Base-by-base conservation (phyloP, 2,113 vertebrate genomes). In the Orycteropus afer region DNA sequence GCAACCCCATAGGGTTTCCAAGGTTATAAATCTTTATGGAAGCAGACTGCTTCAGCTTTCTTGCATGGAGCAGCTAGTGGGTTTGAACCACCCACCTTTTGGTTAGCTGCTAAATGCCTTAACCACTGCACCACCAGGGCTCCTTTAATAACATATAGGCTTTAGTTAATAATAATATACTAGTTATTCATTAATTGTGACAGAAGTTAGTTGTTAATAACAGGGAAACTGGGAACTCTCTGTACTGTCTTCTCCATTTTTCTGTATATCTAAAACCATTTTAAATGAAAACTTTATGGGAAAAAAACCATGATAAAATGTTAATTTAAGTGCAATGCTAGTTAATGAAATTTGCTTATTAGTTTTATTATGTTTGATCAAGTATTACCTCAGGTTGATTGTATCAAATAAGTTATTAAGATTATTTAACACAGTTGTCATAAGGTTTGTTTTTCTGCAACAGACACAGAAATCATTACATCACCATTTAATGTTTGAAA, bases 401-500 rank as follows among this genome's bases (percentile, higher is more conserved):
- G 18, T 14, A 18, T 71, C n/a, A 71, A 71, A 10, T 71, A 49
- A 87, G 40, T 92, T 78, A 85, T 14, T 89, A 15, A 67, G 47
- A 42, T 91, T 65, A 65, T 76, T 59, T 92, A 84, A 80, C 61
- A 45, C 40, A 81, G 47, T 40, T 77, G 63, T 69, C 55, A 27
- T 42, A 45, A 18, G 17, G 55, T 47, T 51, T 42, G 37, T 90
- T 95, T 94, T 96, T 90, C 34, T 65, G n/a, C 34, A 84, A 27
- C 57, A 77, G 67, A 82, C 29, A 59, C 25, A 96, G 59, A 91
- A 91, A 78, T 32, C 29, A 53, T 93, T 86, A 86, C 18, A n/a
- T 96, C 63, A 88, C 47, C 37, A 27, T 92, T 93, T 85, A 42
- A 79, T 94, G 94, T 95, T 53, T 65, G n/a, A 63, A 47, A 90